Evolutionary conservation across 2,888 invertebrate species (phyloP).

Genomic region (Caenorhabditis wallacei): DNA sequence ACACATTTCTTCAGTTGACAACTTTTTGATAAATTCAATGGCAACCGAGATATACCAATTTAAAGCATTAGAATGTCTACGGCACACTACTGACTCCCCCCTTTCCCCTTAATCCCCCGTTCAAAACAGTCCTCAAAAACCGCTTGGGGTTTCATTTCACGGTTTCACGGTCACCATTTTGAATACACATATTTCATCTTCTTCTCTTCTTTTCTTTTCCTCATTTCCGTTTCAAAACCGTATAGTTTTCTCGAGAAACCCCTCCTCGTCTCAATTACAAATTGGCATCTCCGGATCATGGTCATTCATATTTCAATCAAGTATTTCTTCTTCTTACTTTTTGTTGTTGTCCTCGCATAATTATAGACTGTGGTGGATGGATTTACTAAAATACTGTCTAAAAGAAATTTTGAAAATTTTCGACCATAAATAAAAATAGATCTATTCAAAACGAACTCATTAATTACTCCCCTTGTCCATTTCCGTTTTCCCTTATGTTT

Average conservation of each 20-base stretch:
- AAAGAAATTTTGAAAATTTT: neutral
- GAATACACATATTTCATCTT: slow-evolving; percentile 8
- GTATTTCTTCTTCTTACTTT: slow-evolving; percentile 9
- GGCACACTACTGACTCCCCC: no score
- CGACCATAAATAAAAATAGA: neutral
- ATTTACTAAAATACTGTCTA: neutral
- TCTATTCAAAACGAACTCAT: slow-evolving; percentile 12
- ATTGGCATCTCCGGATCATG: slow-evolving; percentile 28
- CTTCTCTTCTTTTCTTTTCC: neutral
- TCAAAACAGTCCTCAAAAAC: no score
- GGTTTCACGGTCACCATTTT: slow-evolving; percentile 26
- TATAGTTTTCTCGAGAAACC: slow-evolving; percentile 43
- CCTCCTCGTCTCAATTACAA: no score
- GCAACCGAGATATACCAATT: no score
- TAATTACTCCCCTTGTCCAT: slow-evolving; percentile 4
- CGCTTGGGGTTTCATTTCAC: no score
- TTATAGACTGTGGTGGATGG: slow-evolving; percentile 17
- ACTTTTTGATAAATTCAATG: no score
- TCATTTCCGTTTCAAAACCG: slow-evolving; percentile 10
- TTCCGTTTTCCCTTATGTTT: slow-evolving; percentile 18
- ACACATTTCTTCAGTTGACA: no score
- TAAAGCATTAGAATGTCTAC: no score
- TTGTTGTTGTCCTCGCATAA: slow-evolving; percentile 38
- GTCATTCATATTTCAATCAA: slow-evolving; percentile 49
- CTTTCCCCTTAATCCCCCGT: no score